These are phyloP conservation scores for Acanthurus tractus DNA, from an alignment of 2,797 vertebrate genomes.

Conservation along the genomic window DNA sequence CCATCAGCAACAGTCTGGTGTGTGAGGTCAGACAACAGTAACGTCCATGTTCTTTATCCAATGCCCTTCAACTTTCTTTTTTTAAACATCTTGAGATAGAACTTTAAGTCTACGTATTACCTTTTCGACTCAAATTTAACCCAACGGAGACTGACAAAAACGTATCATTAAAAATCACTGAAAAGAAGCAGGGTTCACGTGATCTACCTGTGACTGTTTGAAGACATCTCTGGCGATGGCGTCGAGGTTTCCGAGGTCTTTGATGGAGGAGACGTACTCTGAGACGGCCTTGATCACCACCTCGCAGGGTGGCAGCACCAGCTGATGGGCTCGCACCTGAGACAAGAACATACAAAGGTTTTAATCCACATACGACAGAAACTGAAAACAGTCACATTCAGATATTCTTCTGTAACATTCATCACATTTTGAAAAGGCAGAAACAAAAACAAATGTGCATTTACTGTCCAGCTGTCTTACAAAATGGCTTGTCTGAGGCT, in stretches of 20 bases:
- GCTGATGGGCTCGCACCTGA: constrained; percentile 92
- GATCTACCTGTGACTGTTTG: constrained; percentile 92
- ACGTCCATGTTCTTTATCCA: not conserved
- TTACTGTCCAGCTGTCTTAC: not conserved
- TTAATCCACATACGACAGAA: not conserved
- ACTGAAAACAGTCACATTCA: not conserved
- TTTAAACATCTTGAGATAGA: not conserved
- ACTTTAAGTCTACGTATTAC: too few species aligned
- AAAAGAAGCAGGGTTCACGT: accelerated
- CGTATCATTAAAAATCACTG: too few species aligned
- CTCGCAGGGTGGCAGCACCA: constrained; percentile 94
- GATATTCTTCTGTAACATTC: not conserved
- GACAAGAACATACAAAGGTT: constrained; percentile 1
- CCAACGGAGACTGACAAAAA: not conserved
- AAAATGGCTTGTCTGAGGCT: not conserved
- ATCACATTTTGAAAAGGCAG: not conserved
- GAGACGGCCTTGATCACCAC: constrained; percentile 96
- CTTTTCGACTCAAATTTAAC: not conserved
- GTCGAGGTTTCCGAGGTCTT: constrained; percentile 91
- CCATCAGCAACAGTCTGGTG: not conserved
- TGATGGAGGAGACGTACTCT: constrained; percentile 92
- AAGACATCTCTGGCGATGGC: constrained; percentile 93
- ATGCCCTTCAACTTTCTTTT: not conserved
- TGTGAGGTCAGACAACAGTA: not conserved
- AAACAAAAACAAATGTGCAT: too few species aligned